These are phyloP conservation scores for Trimorus sp. DNA, from an alignment of 2,888 invertebrate species.

Conservation along the genomic window DNA sequence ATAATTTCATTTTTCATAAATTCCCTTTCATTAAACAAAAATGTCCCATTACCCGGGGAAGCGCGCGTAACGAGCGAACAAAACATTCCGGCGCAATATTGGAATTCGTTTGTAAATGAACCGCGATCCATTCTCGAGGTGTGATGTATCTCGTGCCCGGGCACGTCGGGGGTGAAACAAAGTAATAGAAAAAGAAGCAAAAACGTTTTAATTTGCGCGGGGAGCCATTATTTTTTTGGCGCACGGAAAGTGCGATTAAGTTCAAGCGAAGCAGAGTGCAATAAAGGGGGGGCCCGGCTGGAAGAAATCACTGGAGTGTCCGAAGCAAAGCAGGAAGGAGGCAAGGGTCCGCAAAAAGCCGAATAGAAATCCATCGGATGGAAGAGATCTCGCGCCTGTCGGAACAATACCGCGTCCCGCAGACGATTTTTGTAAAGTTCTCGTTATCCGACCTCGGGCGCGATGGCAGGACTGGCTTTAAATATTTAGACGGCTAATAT, in stretches of 20 bases:
- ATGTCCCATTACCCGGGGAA: neutral
- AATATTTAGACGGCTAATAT: slow-evolving; percentile 80
- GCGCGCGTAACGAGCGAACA: neutral
- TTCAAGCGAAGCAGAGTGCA: slow-evolving; percentile 65
- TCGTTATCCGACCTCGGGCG: slow-evolving; percentile 63
- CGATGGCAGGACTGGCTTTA: slow-evolving; percentile 71
- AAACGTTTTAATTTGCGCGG: slow-evolving; percentile 58
- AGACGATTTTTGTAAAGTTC: slow-evolving; percentile 75
- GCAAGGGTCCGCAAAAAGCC: slow-evolving; percentile 71
- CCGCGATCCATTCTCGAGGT: slow-evolving; percentile 38
- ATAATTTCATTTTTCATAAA: too few species aligned
- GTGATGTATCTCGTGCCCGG: slow-evolving; percentile 29
- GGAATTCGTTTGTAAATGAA: slow-evolving; percentile 38
- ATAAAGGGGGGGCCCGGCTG: slow-evolving; percentile 65
- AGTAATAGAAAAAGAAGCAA: slow-evolving; percentile 42
- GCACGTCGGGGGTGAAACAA: slow-evolving; percentile 33
- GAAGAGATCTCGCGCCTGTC: slow-evolving; percentile 75
- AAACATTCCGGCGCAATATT: neutral
- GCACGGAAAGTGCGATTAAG: slow-evolving; percentile 62
- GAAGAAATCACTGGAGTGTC: slow-evolving; percentile 71
- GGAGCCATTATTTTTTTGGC: slow-evolving; percentile 55
- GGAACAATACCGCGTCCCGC: slow-evolving; percentile 74
- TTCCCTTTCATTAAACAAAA: neutral
- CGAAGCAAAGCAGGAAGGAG: slow-evolving; percentile 70
- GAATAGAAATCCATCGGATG: slow-evolving; percentile 76